Conservation (phyloP, 1,140 invertebrate genomes). For the Theocolax elegans region DNA sequence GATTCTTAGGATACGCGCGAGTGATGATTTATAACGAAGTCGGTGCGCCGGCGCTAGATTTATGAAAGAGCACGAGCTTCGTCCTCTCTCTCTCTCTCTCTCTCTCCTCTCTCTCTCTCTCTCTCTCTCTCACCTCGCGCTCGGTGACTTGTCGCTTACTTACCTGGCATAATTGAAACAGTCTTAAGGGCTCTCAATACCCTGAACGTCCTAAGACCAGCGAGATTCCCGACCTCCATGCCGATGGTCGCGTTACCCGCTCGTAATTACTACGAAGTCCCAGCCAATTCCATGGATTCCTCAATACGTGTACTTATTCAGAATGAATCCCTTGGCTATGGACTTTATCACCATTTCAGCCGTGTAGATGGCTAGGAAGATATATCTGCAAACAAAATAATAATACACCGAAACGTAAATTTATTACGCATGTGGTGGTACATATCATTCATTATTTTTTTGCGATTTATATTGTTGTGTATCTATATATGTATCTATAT, state of each 20-base stretch:
- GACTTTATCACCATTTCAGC: slow-evolving; percentile 96
- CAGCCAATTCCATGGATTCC: slow-evolving; percentile 98
- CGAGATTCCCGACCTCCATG: slow-evolving; percentile 90
- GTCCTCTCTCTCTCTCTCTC: too few relatives aligned
- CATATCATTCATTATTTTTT: too few relatives aligned
- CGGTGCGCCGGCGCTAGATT: background rate
- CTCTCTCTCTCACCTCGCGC: background rate
- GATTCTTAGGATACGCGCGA: too few relatives aligned
- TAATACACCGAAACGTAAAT: too few relatives aligned
- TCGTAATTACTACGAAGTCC: slow-evolving; percentile 95
- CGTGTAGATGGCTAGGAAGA: slow-evolving; percentile 95
- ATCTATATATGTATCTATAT: too few relatives aligned
- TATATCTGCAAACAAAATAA: slow-evolving; percentile 78
- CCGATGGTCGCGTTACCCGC: slow-evolving; percentile 93
- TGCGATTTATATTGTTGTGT: too few relatives aligned
- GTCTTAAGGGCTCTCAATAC: slow-evolving; percentile 95
- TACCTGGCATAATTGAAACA: slow-evolving; percentile 96
- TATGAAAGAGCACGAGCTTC: too few relatives aligned
- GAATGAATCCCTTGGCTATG: slow-evolving; percentile 93
- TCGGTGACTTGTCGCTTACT: slow-evolving; percentile 48
- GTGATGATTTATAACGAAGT: background rate
- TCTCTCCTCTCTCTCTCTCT: too few relatives aligned
- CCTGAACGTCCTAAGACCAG: slow-evolving; percentile 91
- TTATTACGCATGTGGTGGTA: too few relatives aligned
- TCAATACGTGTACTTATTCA: slow-evolving; percentile 96